phyloP scores from a whole-genome alignment of 2,797 vertebrate genomes.

The Crenuchus spilurus region DNA sequence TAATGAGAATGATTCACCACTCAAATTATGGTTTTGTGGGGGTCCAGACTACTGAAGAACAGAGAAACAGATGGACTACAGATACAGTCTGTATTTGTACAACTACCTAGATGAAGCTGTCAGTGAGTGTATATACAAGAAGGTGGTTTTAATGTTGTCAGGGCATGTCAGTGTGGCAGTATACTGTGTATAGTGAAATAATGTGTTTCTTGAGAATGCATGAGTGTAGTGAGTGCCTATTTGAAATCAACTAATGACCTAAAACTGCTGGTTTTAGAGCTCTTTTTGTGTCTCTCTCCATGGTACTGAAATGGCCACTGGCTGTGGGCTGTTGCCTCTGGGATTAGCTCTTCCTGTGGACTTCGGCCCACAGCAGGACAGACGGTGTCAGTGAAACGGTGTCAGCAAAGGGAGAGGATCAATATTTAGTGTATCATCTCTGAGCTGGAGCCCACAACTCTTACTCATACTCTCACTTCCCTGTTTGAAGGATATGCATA shows the following conservation, averaged over 20 bases:
- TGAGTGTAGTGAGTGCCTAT: neutral
- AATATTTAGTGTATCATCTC: slow-evolving; percentile 75
- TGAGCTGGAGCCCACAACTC: too few relatives aligned
- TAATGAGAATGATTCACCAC: too few relatives aligned
- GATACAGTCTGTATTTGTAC: too few relatives aligned
- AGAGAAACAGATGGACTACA: too few relatives aligned
- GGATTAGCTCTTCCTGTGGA: slow-evolving; percentile 72
- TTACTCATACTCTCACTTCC: too few relatives aligned
- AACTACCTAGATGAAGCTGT: too few relatives aligned
- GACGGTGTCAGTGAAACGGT: slow-evolving; percentile 70
- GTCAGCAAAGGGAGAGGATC: slow-evolving; percentile 75
- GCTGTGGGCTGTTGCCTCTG: slow-evolving; percentile 69
- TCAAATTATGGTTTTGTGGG: too few relatives aligned
- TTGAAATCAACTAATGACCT: neutral
- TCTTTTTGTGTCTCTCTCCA: slow-evolving; percentile 61
- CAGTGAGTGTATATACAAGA: too few relatives aligned
- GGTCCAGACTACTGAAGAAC: too few relatives aligned
- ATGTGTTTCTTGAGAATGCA: neutral
- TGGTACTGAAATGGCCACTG: slow-evolving; percentile 65
- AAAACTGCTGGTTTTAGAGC: neutral
- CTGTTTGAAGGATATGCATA: too few relatives aligned
- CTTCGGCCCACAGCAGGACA: slow-evolving; percentile 69
- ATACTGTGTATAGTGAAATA: neutral
- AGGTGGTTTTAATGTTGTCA: too few relatives aligned
- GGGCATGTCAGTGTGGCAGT: neutral